Base-by-base conservation (phyloP, 2,888 invertebrate species). In the Tetranychus truncatus region DNA sequence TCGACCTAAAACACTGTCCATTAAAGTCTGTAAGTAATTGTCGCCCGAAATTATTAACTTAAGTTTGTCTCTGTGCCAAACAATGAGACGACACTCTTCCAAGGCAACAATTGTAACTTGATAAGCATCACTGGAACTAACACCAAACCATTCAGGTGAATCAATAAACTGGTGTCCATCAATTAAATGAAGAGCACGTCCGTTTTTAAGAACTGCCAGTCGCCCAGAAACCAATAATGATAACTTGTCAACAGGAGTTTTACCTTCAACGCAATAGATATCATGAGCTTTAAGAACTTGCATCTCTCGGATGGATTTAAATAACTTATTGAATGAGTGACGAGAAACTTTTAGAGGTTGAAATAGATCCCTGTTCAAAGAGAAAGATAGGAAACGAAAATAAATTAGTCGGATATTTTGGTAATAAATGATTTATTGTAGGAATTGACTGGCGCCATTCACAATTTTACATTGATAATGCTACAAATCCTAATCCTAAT, bases 141-240 rank as follows among this genome's bases (percentile, higher is more conserved):
- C 91, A 78, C 91, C 91, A 83, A 91, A 91, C 90, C 91, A 91
- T 85, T 91, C 91, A 74, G 91, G 91, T 78, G 91, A 91, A 84
- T 91, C 91, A 79, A 91, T 87, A 85, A 91, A 91, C 84, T 91
- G 91, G 85, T 90, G 89, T 76, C 89, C 89, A 84, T 90, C 89
- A 82, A 91, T 90, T 83, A 91, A 89, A 84, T 91, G 91, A 77
- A 91, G 85, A 76, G 91, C 89, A 80, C 89, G 86, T 81, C 90
- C 90, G 84, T 89, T 89, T 24, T 72, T 55, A 18, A 72, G 45
- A 9, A 77, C 76, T 18, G 77, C 77, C 9, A 77, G 67, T 67
- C 77, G 84, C 84, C 92, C 92, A 78, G 89, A 88, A 77, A 92
- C 85, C 80, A 92, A 89, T 80, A 92, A 85, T 71, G 92, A 91